These are phyloP conservation scores for Anguilla anguilla DNA, from an alignment of 2,797 vertebrate species.

Conservation along the genomic window DNA sequence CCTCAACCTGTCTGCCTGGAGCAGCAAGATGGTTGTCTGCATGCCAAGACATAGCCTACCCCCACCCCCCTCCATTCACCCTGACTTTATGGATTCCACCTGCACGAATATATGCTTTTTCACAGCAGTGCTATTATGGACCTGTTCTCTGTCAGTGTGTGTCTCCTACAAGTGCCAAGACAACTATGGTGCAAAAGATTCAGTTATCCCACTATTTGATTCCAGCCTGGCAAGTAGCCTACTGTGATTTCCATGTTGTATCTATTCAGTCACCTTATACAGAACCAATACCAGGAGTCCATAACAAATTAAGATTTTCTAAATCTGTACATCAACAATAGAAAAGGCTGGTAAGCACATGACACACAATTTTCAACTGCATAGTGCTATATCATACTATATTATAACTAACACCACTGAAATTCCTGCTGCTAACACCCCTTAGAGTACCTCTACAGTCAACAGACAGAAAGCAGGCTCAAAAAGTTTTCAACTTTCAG, in stretches of 20 bases:
- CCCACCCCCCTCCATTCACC: neutral
- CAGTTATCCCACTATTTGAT: neutral
- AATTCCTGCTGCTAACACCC: neutral
- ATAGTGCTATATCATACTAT: neutral
- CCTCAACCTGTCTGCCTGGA: slow-evolving; percentile 28
- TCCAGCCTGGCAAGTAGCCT: neutral
- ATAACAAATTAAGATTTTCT: neutral
- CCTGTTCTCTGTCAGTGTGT: neutral
- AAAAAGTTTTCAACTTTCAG: neutral
- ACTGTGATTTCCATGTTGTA: neutral
- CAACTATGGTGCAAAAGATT: neutral
- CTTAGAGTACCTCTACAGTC: neutral
- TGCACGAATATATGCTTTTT: neutral
- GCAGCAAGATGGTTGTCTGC: slow-evolving; percentile 15
- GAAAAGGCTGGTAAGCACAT: neutral
- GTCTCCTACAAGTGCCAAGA: neutral
- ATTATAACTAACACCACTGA: neutral
- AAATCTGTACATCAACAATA: neutral
- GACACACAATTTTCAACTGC: neutral
- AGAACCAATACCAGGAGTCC: neutral
- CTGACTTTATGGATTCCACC: neutral
- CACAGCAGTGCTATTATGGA: neutral
- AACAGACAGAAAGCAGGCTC: neutral
- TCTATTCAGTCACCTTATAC: neutral
- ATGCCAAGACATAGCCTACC: slow-evolving; percentile 4